phyloP scores from a whole-genome alignment of 1,140 invertebrate genomes.

The Amyelois transitella region DNA sequence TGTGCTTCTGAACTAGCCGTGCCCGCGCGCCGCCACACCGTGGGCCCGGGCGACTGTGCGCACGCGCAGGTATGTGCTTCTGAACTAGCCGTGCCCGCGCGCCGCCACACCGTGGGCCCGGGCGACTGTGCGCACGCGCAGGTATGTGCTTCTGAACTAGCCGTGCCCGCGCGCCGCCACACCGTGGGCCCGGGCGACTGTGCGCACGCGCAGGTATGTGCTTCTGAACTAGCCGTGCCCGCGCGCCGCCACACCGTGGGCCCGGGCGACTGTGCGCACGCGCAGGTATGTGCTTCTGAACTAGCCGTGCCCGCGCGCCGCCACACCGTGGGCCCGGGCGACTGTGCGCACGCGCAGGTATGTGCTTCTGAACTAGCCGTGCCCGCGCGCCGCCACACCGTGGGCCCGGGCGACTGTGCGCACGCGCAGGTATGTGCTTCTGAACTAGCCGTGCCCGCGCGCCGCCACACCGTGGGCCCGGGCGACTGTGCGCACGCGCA shows the following conservation, averaged over 20 bases:
- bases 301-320: too few relatives aligned
- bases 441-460: background rate
- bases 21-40: too few relatives aligned
- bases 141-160: too few relatives aligned
- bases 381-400: background rate
- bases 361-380: background rate
- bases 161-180: background rate
- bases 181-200: conserved; percentile 6
- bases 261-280: background rate
- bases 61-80: too few relatives aligned
- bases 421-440: background rate
- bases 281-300: background rate
- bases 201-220: background rate
- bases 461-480: background rate
- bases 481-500: background rate
- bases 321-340: background rate
- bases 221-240: too few relatives aligned
- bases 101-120: too few relatives aligned
- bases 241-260: background rate
- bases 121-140: too few relatives aligned
- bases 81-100: too few relatives aligned
- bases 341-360: background rate
- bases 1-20: too few relatives aligned
- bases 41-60: too few relatives aligned
- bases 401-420: background rate